These are phyloP conservation scores for Neomonachus schauinslandi DNA, from an alignment of 2,113 vertebrate species.

Conservation along the genomic window DNA sequence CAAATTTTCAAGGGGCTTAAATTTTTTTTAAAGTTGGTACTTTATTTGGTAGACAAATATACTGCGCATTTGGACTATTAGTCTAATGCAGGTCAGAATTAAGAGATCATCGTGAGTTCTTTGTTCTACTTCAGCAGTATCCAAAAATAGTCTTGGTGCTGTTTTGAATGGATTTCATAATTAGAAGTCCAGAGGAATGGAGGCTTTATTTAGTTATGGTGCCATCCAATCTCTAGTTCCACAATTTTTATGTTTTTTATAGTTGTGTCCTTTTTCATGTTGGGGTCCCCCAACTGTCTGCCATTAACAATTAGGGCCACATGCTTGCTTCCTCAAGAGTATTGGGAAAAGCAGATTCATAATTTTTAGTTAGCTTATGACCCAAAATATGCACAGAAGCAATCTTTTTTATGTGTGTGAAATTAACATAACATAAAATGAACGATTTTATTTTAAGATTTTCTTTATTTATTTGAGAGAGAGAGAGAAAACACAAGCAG, in stretches of 20 bases:
- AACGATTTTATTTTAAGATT: background rate
- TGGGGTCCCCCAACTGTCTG: background rate
- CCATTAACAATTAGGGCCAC: background rate
- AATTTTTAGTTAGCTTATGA: constrained; percentile 21
- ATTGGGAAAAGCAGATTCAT: background rate
- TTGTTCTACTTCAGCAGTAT: background rate
- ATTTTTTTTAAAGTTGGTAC: background rate
- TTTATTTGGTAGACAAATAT: background rate
- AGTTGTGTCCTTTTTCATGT: background rate
- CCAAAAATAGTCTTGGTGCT: background rate
- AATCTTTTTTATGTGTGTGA: background rate
- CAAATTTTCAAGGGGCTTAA: background rate
- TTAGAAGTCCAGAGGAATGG: background rate
- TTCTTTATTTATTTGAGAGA: background rate
- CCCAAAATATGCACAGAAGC: background rate
- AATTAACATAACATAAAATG: background rate
- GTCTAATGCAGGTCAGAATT: constrained; percentile 16
- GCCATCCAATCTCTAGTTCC: background rate
- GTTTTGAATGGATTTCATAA: background rate
- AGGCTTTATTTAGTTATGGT: background rate
- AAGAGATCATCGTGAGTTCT: background rate
- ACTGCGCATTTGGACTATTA: background rate
- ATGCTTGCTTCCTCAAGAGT: background rate
- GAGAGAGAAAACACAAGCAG: background rate
- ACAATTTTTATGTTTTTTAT: background rate